Base-by-base conservation (phyloP, 2,797 vertebrate species). In the Staurois parvus region DNA sequence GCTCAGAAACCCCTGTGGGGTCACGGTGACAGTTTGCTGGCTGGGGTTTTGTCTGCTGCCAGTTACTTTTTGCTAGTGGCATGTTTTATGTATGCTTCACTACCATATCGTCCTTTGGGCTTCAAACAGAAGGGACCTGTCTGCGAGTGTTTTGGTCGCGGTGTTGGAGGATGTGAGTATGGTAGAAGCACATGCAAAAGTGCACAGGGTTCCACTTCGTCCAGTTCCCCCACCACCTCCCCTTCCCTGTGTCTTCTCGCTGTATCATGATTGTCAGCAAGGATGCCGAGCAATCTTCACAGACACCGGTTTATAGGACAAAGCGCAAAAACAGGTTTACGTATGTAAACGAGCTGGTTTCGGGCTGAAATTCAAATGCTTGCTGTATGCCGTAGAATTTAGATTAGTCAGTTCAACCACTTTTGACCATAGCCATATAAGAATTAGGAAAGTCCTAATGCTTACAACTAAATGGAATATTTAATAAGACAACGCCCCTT, bases 51-150 rank as follows among this genome's bases (percentile, higher is more conserved):
- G 92, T 94, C 92, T 90, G 87, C 91, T 92, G 92, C 94, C 95
- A 95, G 91, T 95, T 94, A 94, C 88, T 92, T 90, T 91, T 91
- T 91, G 91, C 92, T 92, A 91, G 93, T 94, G 92, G 92, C 92
- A 90, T 90, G 93, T 92, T 95, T 94, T 95, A 94, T 95, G 94
- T 94, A 94, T 94, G 94, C 94, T 90, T 93, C 92, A 93, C 88
- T 91, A 91, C 91, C 92, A 89, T 89, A 91, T 93, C 93, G 90
- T 94, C 92, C 90, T 91, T 91, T 90, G 92, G 92, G 91, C 92
- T 94, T 93, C 93, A 92, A 91, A 92, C 93, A 95, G 94, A 93
- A 92, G 91, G 91, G 91, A 93, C 92, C 94, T 92, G 93, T 94
- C 93, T 94, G 93, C 91, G 92, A 94, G 92, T 93, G 94, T 93